Evolutionary conservation across 2,797 vertebrate genomes (phyloP), one percentile per base, ranked within the genome.

Genomic region (Florisuga fusca): DNA sequence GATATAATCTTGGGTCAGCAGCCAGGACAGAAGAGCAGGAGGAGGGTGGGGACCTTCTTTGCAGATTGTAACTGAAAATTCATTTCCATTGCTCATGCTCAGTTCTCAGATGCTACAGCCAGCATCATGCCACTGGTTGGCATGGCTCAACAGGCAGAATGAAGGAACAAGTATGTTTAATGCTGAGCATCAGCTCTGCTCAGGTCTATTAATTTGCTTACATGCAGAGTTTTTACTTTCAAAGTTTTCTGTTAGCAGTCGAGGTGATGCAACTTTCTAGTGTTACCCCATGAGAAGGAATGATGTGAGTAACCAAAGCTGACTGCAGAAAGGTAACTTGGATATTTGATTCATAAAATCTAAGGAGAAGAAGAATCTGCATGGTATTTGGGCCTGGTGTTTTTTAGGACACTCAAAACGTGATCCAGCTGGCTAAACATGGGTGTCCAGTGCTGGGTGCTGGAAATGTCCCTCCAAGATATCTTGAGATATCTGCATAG

Each of bases 361-460:
- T 15, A 77, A 45, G 12, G 19, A 73, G 18, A 71, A 71, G 10
- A 27, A 90, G 45, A 67, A 92, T 53, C 25, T 53, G 10, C 2
- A 1, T 26, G 15, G 11, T n/a, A 21, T 57, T 90, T 73, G 12
- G 57, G 23, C 10, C 50, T 41, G 23, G 9, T 57, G 20, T 12
- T 64, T 25, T 53, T 93, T 50, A 57, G 50, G 46, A 50, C 33
- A 62, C 59, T 62, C 20, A 69, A 57, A 87, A 66, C 0, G 0
- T 43, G 21, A 53, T 48, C 66, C 1, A 1, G 7, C 9, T 81
- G 29, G 33, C 45, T 46, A 74, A 75, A 8, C 12, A 18, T 19
- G 53, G 19, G 6, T 57, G 38, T n/a, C 16, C 20, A 51, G 26
- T 38, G n/a, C n/a, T n/a, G n/a, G 12, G 16, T 1, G 0, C 12